These are phyloP conservation scores for Polydrusus pterygomalis DNA, from an alignment of 2,888 invertebrate species.

Conservation along the genomic window DNA sequence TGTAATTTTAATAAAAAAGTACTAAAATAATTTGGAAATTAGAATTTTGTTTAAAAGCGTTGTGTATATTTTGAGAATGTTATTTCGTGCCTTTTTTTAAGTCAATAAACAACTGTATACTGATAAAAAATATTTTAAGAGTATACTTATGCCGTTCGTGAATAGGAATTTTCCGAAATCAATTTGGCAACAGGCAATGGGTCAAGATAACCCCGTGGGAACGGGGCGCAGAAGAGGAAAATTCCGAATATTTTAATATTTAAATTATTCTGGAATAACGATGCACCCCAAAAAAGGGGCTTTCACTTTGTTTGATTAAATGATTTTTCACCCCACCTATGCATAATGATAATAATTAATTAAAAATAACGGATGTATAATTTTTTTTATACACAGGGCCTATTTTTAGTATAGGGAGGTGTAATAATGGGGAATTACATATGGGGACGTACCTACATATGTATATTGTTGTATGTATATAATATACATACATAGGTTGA, in stretches of 20 bases:
- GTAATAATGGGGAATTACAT: too few relatives aligned
- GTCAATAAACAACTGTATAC: too few relatives aligned
- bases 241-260: constrained; percentile 55
- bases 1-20: neutral
- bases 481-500: too few relatives aligned
- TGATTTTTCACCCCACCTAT: constrained; percentile 40
- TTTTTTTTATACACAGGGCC: constrained; percentile 25
- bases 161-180: neutral
- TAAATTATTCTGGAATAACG: constrained; percentile 40
- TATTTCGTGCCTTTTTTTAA: too few relatives aligned
- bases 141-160: too few relatives aligned
- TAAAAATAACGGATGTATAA: constrained; percentile 43
- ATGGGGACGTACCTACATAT: too few relatives aligned
- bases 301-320: constrained; percentile 43
- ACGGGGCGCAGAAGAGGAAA: constrained; percentile 34
- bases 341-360: constrained; percentile 39
- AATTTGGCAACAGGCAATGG: constrained; percentile 39
- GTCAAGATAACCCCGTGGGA: constrained; percentile 52
- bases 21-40: too few relatives aligned
- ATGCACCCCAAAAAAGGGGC: constrained; percentile 38
- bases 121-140: too few relatives aligned
- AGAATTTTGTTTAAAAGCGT: too few relatives aligned
- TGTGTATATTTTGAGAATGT: too few relatives aligned
- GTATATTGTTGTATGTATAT: too few relatives aligned
- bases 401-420: too few relatives aligned